Percentiles rank a stretch among this genome's conserved stretches.
phyloP scores from a whole-genome alignment of 2,113 vertebrate genomes.

The Chloebia gouldiae region DNA sequence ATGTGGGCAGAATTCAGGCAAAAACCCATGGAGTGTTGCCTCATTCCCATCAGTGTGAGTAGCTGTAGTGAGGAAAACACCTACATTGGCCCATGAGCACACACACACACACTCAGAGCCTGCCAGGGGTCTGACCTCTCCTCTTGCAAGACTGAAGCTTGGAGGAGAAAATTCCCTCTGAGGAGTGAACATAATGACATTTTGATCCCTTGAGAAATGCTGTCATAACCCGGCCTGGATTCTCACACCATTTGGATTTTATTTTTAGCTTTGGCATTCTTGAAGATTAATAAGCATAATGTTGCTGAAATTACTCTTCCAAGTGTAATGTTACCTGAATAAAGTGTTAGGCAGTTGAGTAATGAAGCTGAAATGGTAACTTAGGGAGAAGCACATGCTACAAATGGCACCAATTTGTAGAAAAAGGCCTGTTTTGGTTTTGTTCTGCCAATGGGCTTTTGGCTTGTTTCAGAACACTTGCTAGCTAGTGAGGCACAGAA shows the following conservation, averaged over 20 bases:
- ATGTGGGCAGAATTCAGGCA: background rate
- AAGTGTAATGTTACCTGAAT: constrained; percentile 5
- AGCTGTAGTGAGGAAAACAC: background rate
- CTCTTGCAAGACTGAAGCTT: background rate
- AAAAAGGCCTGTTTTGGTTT: background rate
- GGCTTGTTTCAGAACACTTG: background rate
- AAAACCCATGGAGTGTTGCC: background rate
- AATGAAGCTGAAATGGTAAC: background rate
- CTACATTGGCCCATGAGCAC: background rate
- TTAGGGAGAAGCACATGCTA: background rate
- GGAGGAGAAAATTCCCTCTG: constrained; percentile 17
- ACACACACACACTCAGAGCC: background rate
- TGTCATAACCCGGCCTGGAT: background rate
- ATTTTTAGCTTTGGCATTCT: constrained; percentile 32
- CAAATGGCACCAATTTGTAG: background rate
- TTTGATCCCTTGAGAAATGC: constrained; percentile 31
- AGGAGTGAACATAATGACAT: background rate
- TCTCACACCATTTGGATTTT: constrained; percentile 23
- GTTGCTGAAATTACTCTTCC: background rate
- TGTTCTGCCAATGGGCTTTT: background rate
- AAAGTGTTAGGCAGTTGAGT: background rate
- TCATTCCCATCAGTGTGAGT: background rate
- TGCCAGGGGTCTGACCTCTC: background rate
- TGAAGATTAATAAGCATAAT: constrained; percentile 4
- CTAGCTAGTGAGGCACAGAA: background rate